Conservation (phyloP, 35 echinoderm and acorn worm species). For the Apostichopus californicus region DNA sequence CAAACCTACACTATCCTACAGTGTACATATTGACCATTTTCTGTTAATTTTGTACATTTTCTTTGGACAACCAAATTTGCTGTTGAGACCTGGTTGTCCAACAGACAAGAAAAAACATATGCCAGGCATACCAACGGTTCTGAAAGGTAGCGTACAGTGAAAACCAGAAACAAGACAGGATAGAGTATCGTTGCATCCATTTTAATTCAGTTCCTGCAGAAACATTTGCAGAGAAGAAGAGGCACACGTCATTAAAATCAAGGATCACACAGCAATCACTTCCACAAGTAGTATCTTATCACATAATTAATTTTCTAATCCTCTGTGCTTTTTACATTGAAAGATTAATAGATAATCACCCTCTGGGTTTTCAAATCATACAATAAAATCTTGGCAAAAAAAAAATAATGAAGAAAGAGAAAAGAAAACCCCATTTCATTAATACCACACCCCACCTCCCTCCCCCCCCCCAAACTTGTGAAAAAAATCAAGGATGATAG, state of each 20-base stretch:
- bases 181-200: slow-evolving; percentile 44
- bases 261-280: slow-evolving; percentile 53
- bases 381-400: slow-evolving; percentile 9
- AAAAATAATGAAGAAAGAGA: slow-evolving; percentile 14
- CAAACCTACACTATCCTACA: no score
- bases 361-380: slow-evolving; percentile 26
- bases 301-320: slow-evolving; percentile 45
- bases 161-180: neutral
- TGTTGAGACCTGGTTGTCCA: no score
- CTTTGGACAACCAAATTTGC: no score
- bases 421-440: neutral
- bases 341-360: slow-evolving; percentile 35
- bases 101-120: no score
- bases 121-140: neutral
- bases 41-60: no score
- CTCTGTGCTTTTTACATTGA: slow-evolving; percentile 51
- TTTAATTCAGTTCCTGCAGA: slow-evolving; percentile 51
- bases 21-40: no score
- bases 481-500: neutral
- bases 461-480: no score
- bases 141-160: neutral
- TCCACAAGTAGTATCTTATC: slow-evolving; percentile 38
- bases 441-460: no score
- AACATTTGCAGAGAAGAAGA: slow-evolving; percentile 45
- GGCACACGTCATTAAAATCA: slow-evolving; percentile 58